Base-by-base conservation (phyloP, 2,888 invertebrate genomes). In the Amphipoea oculea region DNA sequence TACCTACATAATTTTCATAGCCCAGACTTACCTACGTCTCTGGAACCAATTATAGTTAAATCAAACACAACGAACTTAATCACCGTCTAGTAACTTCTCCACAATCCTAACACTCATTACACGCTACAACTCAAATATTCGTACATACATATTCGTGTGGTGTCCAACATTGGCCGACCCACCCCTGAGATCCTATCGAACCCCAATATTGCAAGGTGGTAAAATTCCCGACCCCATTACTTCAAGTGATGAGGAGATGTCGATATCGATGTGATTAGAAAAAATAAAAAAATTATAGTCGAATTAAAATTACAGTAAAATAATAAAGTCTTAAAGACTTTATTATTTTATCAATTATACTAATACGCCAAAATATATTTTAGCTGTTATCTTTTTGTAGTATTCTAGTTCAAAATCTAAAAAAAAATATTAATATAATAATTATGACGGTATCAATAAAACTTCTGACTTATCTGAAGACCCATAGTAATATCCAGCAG, bases 141-240 rank as follows among this genome's bases (percentile, higher is more conserved):
- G n/a, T 78, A 67, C 68, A 73, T 81, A 81, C 78, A 86, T 78
- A 86, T 79, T 84, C 82, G 80, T 78, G 76, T 78, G 75, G 84
- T 86, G 89, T 88, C 89, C 87, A 66, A 86, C 87, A 86, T 76
- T 83, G 86, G 78, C 79, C 78, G 73, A 71, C 86, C 87, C 84
- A 79, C 81, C 88, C 85, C 83, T 83, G 82, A 90, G 87, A 87
- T 86, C 81, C 87, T 89, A 92, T 94, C 92, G 92, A 92, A 93
- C 93, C 92, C 90, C 93, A 87, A 95, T 95, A 95, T 94, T 95
- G 96, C 95, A 95, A 95, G 94, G 94, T 95, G 94, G 94, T 93
- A 92, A 94, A 94, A 94, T 94, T 93, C 92, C 92, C 93, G 91
- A 91, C 91, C 93, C 92, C 89, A 92, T 92, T 91, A 90, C 83